Conservation (phyloP, 2,797 vertebrate species). For the Poecilia wingei region DNA sequence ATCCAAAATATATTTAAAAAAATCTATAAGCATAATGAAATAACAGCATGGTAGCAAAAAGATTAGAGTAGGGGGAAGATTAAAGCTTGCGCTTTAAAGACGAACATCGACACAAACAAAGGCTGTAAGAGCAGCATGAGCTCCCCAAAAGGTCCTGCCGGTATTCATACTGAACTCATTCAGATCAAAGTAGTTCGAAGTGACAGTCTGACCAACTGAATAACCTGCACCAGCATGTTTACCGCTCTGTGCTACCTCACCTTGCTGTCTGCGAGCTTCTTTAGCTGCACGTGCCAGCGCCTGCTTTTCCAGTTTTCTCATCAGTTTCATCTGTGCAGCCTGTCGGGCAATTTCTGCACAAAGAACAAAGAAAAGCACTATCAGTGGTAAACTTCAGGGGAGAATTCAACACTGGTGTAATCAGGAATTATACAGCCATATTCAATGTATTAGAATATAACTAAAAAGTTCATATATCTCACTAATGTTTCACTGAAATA, state of each 20-base stretch:
- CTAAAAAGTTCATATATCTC: not conserved
- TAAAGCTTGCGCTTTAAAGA: constrained; percentile 48
- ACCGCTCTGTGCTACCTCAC: constrained; percentile 65
- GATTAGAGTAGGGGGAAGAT: constrained; percentile 54
- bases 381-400: constrained; percentile 13
- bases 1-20: constrained; percentile 11
- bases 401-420: constrained; percentile 25
- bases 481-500: not conserved
- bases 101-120: constrained; percentile 41
- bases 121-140: constrained; percentile 24
- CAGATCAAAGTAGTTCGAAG: constrained; percentile 46
- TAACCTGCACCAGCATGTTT: constrained; percentile 22
- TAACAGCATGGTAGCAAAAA: constrained; percentile 26
- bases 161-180: constrained; percentile 35
- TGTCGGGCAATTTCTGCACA: constrained; percentile 95
- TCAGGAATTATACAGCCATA: not conserved
- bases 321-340: constrained; percentile 97
- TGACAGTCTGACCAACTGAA: constrained; percentile 33
- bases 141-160: constrained; percentile 23
- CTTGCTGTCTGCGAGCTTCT: constrained; percentile 98
- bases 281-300: constrained; percentile 95
- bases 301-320: constrained; percentile 98
- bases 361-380: constrained; percentile 25
- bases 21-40: constrained; percentile 34
- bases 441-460: not conserved